phyloP scores from a whole-genome alignment of 92 coral and sea anemone species.

The Zoanthus sociatus region DNA sequence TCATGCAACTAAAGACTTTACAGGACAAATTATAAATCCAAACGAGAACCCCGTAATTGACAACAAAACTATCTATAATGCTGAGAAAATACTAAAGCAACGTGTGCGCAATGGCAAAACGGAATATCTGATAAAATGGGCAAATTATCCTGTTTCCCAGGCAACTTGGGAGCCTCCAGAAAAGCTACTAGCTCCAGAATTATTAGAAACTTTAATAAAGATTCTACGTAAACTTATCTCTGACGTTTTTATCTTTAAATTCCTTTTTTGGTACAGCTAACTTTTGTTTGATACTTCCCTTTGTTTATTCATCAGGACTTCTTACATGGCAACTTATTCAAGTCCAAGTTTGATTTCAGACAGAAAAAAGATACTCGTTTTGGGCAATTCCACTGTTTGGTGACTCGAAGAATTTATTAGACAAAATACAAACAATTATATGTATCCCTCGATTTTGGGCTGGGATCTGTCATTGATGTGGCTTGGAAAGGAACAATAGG shows the following conservation, averaged over 20 bases:
- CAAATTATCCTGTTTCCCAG: conserved; percentile 13
- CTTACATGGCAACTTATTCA: neutral
- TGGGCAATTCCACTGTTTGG: conserved; percentile 43
- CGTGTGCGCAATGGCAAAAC: conserved; percentile 10
- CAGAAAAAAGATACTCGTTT: conserved; percentile 9
- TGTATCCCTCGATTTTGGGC: neutral
- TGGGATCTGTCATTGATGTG: neutral
- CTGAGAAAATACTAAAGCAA: conserved; percentile 20
- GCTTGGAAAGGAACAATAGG: neutral
- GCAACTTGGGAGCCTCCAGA: conserved; percentile 43
- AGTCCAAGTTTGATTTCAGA: neutral
- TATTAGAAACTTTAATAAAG: neutral
- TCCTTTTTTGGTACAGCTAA: neutral
- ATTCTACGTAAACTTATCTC: neutral
- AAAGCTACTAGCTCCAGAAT: neutral
- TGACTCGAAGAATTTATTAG: conserved; percentile 10
- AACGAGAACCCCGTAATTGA: conserved; percentile 18
- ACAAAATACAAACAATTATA: neutral
- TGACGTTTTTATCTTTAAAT: neutral
- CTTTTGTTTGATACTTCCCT: neutral
- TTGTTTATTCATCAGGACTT: conserved; percentile 9
- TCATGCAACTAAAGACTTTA: neutral
- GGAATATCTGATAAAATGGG: conserved; percentile 43
- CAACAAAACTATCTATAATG: conserved; percentile 35
- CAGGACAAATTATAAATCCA: neutral